Base-by-base conservation (phyloP, 2,888 invertebrate species). In the Nomada fabriciana region DNA sequence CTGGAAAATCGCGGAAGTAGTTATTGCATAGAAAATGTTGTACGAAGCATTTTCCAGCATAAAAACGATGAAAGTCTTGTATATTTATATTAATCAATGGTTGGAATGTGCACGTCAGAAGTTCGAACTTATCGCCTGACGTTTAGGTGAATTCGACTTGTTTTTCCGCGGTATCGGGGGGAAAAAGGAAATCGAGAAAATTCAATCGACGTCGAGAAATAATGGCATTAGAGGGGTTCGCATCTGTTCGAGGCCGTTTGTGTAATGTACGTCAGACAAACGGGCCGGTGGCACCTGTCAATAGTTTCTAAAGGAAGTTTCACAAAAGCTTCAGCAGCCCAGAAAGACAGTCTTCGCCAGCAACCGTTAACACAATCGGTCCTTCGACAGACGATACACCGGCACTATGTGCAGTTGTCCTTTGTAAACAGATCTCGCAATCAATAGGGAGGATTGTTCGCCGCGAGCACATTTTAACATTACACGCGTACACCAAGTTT, bases 241-340 rank as follows among this genome's bases (percentile, higher is more conserved):
- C 29, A 73, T 74, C 77, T 77, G 67, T 74, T 61, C 59, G 72
- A 42, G 75, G 75, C 74, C 83, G 86, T 86, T 89, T 86, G 79
- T 79, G 80, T 76, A 88, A 89, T 79, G 80, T 65, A 76, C 77
- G 76, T 74, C 74, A 68, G 50, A 61, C 59, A 64, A 82, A 71
- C 88, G 75, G 63, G 76, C n/a, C 76, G 50, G 36, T 80, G 89
- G 82, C 88, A 87, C 61, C 85, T 89, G 86, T 71, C 88, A 80
- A 89, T 89, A 89, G 76, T 85, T 78, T 76, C 79, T 52, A 80
- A 79, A 71, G 81, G 80, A 88, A 85, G 64, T 86, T 83, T 76
- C 69, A 85, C 85, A 83, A 89, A 82, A 80, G 75, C 71, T 69
- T 64, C 83, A 52, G 15, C 65, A 47, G 69, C 52, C 25, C 53